Percentiles rank a stretch among this genome's conserved stretches.
phyloP scores from a whole-genome alignment of 2,888 invertebrate genomes.

The Dryobotodes eremita region DNA sequence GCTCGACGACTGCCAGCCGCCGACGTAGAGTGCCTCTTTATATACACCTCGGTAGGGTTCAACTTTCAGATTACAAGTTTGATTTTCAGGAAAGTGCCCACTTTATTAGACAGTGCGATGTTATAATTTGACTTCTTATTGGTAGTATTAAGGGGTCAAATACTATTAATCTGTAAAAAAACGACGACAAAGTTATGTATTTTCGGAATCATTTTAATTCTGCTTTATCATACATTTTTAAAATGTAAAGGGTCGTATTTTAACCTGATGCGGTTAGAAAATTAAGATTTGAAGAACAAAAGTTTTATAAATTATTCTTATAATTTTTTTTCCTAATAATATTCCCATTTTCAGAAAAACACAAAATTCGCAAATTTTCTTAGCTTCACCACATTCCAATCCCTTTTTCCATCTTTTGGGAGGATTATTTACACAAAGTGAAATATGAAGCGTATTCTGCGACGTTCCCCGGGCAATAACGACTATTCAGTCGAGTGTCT shows the following conservation, averaged over 20 bases:
- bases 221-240: neutral
- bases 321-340: neutral
- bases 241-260: no score
- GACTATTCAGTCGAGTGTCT: slow-evolving; percentile 69
- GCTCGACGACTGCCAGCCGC: slow-evolving; percentile 73
- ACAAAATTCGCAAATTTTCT: neutral
- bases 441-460: slow-evolving; percentile 69
- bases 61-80: slow-evolving; percentile 39
- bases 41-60: slow-evolving; percentile 69
- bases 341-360: neutral
- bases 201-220: neutral
- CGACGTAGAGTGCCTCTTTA: slow-evolving; percentile 67
- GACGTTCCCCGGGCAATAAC: slow-evolving; percentile 67
- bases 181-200: neutral
- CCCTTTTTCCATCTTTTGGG: slow-evolving; percentile 51
- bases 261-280: neutral
- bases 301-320: neutral
- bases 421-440: slow-evolving; percentile 63
- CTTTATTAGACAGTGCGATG: neutral
- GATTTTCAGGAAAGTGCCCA: slow-evolving; percentile 29
- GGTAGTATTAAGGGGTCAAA: neutral
- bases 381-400: slow-evolving; percentile 34
- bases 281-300: neutral
- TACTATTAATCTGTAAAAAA: no score
- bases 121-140: slow-evolving; percentile 8